A percentile compares a stretch with the other conserved stretches of the same genome.
phyloP scores from a whole-genome alignment of 2,797 vertebrate species.

The Typhlichthys subterraneus region DNA sequence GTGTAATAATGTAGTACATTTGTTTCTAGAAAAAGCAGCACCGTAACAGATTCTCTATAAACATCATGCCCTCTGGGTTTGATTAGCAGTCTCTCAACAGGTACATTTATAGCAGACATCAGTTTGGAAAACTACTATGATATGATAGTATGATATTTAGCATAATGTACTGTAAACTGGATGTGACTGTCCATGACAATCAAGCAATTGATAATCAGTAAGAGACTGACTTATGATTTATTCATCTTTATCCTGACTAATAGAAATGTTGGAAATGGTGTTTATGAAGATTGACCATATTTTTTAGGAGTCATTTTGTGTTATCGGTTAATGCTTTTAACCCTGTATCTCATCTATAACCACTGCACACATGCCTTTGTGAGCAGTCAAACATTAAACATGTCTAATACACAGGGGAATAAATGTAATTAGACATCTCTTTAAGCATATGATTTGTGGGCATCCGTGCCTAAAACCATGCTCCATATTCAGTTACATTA shows the following conservation, averaged over 20 bases:
- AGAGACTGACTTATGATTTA: conserved; percentile 26
- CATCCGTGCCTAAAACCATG: conserved; percentile 21
- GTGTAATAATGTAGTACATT: too few species aligned
- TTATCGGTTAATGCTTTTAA: conserved; percentile 50
- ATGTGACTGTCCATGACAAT: neutral
- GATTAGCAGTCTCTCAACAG: too few species aligned
- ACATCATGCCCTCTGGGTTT: too few species aligned
- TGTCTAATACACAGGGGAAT: conserved; percentile 28
- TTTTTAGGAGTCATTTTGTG: conserved; percentile 24
- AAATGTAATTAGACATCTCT: conserved; percentile 37
- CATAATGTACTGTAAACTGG: conserved; percentile 2
- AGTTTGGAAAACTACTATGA: too few species aligned
- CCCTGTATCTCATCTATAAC: conserved; percentile 21
- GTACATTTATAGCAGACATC: too few species aligned
- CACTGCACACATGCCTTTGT: neutral
- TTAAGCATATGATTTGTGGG: conserved; percentile 33
- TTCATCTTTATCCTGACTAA: conserved; percentile 49
- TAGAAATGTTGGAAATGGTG: conserved; percentile 21
- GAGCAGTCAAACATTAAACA: conserved; percentile 18
- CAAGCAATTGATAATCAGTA: conserved; percentile 41
- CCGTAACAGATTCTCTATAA: too few species aligned
- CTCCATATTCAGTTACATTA: neutral
- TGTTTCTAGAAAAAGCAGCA: too few species aligned
- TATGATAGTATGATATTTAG: conserved; percentile 24
- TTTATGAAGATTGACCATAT: conserved; percentile 35